Base-by-base conservation (phyloP, 2,888 invertebrate species). In the Leptinotarsa juncta region DNA sequence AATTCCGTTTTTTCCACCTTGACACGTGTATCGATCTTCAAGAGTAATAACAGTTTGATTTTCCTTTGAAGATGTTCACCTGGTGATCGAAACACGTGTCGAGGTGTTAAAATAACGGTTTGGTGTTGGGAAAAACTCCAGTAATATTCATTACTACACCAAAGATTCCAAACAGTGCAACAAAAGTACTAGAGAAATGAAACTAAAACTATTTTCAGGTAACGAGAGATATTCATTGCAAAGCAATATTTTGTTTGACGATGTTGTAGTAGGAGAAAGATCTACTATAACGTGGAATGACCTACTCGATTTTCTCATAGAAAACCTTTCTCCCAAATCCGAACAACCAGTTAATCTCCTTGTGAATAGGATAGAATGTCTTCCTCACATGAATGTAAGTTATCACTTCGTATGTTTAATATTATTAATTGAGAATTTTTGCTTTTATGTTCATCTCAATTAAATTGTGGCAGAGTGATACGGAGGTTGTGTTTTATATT, bases 301-400 rank as follows among this genome's bases (percentile, higher is more conserved):
- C 71, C 83, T 89, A 74, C 77, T 89, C 69, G 86, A 88, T 78
- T 87, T 86, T 78, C 76, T 88, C 23, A 83, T 87, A 20, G 80
- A 84, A 74, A 83, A 85, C 71, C 80, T 84, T 16, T 76, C 80
- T 42, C 77, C 81, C 10, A 78, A 79, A 57, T 62, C 70, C 15
- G 69, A 80, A 7, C 78, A 72, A 55, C 78, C 77, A 48, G 68
- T 85, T 23, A 71, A 76, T 26, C 77, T 86, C 12, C 68, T 71
- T 66, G 65, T 83, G n/a, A 74, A 71, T n/a, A 78, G 81, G 16
- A 84, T 86, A 68, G 81, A 84, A 67, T 66, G 79, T 51, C 81
- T 83, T 15, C 83, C 85, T 23, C 85, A 86, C 71, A 81, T 82
- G 50, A 84, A 84, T 78, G 86, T 86, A 83, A 70, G 65, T 65